Evolutionary conservation across 2,797 vertebrate genomes (phyloP).

Genomic region (Anguilla marmorata): DNA sequence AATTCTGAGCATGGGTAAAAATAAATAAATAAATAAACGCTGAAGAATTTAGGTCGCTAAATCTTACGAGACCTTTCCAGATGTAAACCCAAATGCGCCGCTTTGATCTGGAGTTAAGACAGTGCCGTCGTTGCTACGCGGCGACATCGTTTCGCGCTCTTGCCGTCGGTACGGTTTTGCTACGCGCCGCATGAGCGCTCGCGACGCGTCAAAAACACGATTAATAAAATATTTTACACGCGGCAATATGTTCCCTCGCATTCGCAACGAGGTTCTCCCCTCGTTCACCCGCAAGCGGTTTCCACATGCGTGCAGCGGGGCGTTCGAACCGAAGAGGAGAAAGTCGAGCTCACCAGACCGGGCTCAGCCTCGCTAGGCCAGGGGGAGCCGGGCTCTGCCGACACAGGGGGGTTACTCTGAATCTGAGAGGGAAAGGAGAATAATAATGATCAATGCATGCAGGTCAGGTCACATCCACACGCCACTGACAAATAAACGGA

Average conservation of each 20-base stretch:
- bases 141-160: neutral
- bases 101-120: conserved; percentile 10
- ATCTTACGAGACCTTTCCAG: neutral
- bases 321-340: neutral
- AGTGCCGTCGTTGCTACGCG: neutral
- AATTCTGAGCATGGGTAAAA: neutral
- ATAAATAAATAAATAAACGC: neutral
- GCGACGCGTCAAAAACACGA: neutral
- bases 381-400: neutral
- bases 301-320: neutral
- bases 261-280: neutral
- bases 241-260: neutral
- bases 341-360: neutral
- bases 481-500: neutral
- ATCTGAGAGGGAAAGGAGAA: neutral
- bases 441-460: neutral
- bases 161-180: neutral
- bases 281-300: neutral
- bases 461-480: neutral
- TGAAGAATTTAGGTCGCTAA: neutral
- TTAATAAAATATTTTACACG: conserved; percentile 18
- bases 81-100: neutral
- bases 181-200: neutral
- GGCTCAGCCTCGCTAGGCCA: neutral
- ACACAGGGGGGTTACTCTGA: neutral